Base-by-base conservation (phyloP, 2,888 invertebrate species). In the Liopterus haemorrhoidalis region DNA sequence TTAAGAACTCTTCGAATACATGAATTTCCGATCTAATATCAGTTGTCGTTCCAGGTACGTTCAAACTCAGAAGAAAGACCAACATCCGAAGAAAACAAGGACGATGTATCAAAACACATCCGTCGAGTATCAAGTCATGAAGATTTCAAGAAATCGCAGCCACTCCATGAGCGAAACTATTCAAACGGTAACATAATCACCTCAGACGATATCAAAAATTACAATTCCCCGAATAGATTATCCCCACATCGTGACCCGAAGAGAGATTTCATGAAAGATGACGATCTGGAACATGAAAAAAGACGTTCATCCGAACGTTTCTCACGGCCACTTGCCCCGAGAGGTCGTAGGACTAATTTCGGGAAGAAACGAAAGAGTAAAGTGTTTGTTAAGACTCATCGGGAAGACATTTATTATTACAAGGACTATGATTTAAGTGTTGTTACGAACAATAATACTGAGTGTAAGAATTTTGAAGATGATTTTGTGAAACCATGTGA, bases 111-210 rank as follows among this genome's bases (percentile, higher is more conserved):
- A 15, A 62, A 60, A 42, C 63, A 64, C 41, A 78, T 78, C 24
- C 67, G 77, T 42, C 70, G 78, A 55, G 79, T 78, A n/a, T 76
- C 75, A 51, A 78, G 78, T 48, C 77, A 76, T 62, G 79, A 79
- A 60, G 77, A 79, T 61, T 76, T 79, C 56, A 70, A 70, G 50
- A 67, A 65, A 53, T 40, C 43, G 9, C 58, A 56, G 42, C 65
- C 64, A 24, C 54, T 63, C 20, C 65, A 64, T 46, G 62, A 66
- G 50, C 62, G 62, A 39, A 63, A 63, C 43, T 53, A 56, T 14
- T 53, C 54, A 16, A 60, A 16, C 11, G 18, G 18, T 15, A 37
- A 37, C 18, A 32, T 22, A 9, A 8, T 64, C 15, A 49, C 28
- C 48, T 52, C 22, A 48, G 49, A 25, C 48, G 50, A 31, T 53